Conservation (phyloP, 2,797 vertebrate species). For the Momotus momota region DNA sequence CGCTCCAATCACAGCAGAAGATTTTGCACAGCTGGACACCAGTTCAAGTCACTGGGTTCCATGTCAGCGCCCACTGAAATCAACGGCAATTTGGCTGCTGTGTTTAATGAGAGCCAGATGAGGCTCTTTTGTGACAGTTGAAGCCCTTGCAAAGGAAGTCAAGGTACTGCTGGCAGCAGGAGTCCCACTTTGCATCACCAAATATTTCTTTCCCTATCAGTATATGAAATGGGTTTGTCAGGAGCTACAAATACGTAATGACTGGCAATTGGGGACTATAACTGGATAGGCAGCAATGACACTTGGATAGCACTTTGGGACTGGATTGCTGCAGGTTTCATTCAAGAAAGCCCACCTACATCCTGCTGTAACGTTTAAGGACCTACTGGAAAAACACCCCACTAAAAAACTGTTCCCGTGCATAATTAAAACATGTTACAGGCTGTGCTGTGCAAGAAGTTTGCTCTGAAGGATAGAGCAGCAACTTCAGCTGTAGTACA, state of each 20-base stretch:
- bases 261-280: not conserved
- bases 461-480: not conserved
- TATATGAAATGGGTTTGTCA: not conserved
- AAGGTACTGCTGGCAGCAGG: not conserved
- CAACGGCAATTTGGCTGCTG: not conserved
- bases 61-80: not conserved
- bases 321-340: not conserved
- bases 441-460: not conserved
- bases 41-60: not conserved
- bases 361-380: not conserved
- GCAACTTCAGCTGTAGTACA: not conserved
- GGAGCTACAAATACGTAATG: not conserved
- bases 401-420: not conserved
- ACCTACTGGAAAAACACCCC: not conserved
- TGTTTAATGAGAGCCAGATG: not conserved
- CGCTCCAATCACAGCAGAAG: not conserved
- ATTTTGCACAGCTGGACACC: constrained; percentile 5
- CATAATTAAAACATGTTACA: not conserved
- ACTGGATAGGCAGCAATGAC: not conserved
- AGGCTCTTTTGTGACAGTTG: not conserved
- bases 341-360: not conserved
- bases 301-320: not conserved
- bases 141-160: not conserved
- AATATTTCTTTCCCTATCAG: not conserved
- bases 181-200: not conserved